Percentiles rank a stretch among this genome's conserved stretches.
phyloP scores from a whole-genome alignment of 1,140 invertebrate genomes.

The Copidosoma floridanum region DNA sequence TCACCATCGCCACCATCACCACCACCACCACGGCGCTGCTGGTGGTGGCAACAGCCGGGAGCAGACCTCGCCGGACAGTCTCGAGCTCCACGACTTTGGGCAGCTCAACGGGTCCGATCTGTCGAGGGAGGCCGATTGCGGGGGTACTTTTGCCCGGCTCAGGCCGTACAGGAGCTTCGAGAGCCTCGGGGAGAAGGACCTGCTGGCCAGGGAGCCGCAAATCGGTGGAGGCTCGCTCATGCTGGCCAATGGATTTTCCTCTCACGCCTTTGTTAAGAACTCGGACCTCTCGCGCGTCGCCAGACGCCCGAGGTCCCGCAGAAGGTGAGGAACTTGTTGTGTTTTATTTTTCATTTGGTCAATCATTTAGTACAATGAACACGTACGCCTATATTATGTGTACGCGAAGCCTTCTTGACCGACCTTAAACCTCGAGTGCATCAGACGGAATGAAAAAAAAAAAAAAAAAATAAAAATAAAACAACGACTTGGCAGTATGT shows the following conservation, averaged over 20 bases:
- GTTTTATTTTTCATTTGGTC: too few species aligned
- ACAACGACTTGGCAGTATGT: slow-evolving; percentile 42
- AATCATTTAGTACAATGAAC: not conserved
- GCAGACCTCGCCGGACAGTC: slow-evolving; percentile 60
- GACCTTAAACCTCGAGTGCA: slow-evolving; percentile 41
- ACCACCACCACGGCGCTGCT: too few species aligned
- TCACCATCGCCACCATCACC: too few species aligned
- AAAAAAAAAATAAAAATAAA: too few species aligned
- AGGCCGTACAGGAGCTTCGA: slow-evolving; percentile 54
- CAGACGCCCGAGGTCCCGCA: not conserved
- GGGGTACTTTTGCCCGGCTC: slow-evolving; percentile 37
- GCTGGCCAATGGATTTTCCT: slow-evolving; percentile 1
- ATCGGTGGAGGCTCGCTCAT: not conserved
- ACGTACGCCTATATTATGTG: not conserved
- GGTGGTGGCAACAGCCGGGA: too few species aligned
- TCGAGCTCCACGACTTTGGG: slow-evolving; percentile 51
- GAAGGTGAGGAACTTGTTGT: too few species aligned
- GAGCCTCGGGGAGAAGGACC: slow-evolving; percentile 30
- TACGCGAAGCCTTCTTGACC: too few species aligned
- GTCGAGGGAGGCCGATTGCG: not conserved
- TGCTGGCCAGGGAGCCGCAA: not conserved
- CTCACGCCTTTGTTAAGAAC: slow-evolving; percentile 12
- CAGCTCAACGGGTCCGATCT: slow-evolving; percentile 36
- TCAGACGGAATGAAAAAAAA: too few species aligned
- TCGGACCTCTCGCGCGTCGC: slow-evolving; percentile 6